phyloP scores from a whole-genome alignment of 2,888 invertebrate species.

The Ecdyonurus torrentis region DNA sequence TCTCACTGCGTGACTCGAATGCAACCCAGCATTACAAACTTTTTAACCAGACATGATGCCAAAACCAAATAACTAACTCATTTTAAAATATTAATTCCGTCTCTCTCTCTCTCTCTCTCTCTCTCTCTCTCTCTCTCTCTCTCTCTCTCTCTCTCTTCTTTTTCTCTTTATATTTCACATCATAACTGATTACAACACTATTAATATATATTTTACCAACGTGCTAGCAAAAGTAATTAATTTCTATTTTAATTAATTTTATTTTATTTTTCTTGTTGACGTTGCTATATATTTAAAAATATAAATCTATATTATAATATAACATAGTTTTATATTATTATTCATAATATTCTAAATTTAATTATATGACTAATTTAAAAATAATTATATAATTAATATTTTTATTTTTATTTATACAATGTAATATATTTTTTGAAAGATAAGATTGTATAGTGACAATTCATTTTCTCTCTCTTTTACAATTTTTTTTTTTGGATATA shows the following conservation, averaged over 20 bases:
- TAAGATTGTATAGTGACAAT: too few relatives aligned
- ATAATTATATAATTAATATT: too few relatives aligned
- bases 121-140: neutral
- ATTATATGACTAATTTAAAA: too few relatives aligned
- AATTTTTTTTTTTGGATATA: too few relatives aligned
- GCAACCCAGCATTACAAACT: too few relatives aligned
- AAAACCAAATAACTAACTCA: neutral
- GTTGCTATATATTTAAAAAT: neutral
- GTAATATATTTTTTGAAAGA: too few relatives aligned
- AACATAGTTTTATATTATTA: too few relatives aligned
- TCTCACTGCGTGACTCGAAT: neutral
- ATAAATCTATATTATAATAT: too few relatives aligned
- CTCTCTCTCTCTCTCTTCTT: neutral
- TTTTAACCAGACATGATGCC: neutral
- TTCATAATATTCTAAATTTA: too few relatives aligned
- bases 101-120: neutral
- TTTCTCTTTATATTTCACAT: neutral
- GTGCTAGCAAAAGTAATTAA: neutral
- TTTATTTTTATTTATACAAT: too few relatives aligned
- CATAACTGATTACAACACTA: neutral
- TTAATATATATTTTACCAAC: too few relatives aligned
- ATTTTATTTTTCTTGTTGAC: neutral
- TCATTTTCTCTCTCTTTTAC: too few relatives aligned
- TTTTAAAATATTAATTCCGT: neutral
- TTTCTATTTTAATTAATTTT: neutral